Evolutionary conservation across 2,888 invertebrate species (phyloP), one percentile per base, ranked within the genome.

Genomic region (Cheilosia vernalis): DNA sequence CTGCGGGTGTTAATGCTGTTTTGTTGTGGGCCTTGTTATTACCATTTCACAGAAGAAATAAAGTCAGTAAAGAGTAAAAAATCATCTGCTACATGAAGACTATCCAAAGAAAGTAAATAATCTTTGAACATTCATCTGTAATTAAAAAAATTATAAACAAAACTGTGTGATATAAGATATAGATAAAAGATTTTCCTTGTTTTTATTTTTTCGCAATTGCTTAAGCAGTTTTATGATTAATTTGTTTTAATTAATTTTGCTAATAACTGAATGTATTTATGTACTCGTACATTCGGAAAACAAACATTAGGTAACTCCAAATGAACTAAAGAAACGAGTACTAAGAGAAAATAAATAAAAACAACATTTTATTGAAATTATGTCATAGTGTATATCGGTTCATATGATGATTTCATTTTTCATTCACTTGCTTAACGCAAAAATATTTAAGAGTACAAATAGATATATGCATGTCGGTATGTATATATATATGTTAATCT

Each of bases 341-440:
- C 19, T 6, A 66, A 60, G 44, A 64, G 13, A 17, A 51, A 44
- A 64, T 73, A 51, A 56, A 73, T 21, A 42, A 64, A 55, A 79
- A 79, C 44, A 63, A 74, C 44, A 84, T 79, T 63, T 69, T 58
- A 74, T 84, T 70, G 42, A 74, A 80, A 70, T 84, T 74, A 76
- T 79, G 84, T 84, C 84, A 84, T 82, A 55, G 49, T 5, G 37
- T 66, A 33, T 47, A 66, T 61, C 37, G 60, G 61, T 61, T 69
- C 55, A 61, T 30, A 42, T 55, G 74, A 70, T 84, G 84, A 84
- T 74, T 80, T 84, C 84, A 84, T 37, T 37, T 37, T 37, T 13
- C 19, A 40, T 66, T 64, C 47, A 61, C 49, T 74, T 42, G 64
- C 15, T 37, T 40, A 61, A 9, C 37, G 19, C 47, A 56, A 70